These are phyloP conservation scores for Chironex yamaguchii DNA, from an alignment of 30 jellyfish, hydroid and myxozoan species.

Conservation along the genomic window DNA sequence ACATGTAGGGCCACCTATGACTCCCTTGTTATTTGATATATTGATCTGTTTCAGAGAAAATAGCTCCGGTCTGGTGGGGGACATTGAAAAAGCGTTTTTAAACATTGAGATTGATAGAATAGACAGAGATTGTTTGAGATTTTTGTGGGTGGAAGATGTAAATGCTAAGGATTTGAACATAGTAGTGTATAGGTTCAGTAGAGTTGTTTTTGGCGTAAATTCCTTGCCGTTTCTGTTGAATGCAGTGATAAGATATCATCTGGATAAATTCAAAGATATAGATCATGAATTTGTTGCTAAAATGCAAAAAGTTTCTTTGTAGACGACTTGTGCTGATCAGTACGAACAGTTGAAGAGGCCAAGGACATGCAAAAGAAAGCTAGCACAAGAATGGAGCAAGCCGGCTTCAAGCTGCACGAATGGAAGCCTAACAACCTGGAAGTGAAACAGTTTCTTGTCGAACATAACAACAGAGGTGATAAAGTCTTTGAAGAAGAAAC, in stretches of 20 bases:
- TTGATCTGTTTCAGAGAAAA: constrained; percentile 22
- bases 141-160: constrained; percentile 41
- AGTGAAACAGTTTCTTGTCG: too few species aligned
- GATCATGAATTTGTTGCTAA: constrained; percentile 24
- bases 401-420: too few species aligned
- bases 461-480: too few species aligned
- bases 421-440: too few species aligned
- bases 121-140: constrained; percentile 36
- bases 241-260: constrained; percentile 36
- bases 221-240: constrained; percentile 22
- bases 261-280: background rate
- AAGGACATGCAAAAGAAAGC: too few species aligned
- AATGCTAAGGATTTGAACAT: constrained; percentile 8
- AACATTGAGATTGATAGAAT: background rate
- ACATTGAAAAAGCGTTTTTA: constrained; percentile 30
- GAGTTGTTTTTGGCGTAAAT: constrained; percentile 29
- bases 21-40: constrained; percentile 8
- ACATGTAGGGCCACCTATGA: constrained; percentile 40
- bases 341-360: too few species aligned
- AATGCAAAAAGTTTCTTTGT: too few species aligned
- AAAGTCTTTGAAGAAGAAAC: too few species aligned
- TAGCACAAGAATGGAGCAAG: too few species aligned
- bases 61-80: constrained; percentile 12
- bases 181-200: constrained; percentile 4
- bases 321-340: too few species aligned